Evolutionary conservation across 1,140 invertebrate genomes (phyloP).

Genomic region (Plodia interpunctella): DNA sequence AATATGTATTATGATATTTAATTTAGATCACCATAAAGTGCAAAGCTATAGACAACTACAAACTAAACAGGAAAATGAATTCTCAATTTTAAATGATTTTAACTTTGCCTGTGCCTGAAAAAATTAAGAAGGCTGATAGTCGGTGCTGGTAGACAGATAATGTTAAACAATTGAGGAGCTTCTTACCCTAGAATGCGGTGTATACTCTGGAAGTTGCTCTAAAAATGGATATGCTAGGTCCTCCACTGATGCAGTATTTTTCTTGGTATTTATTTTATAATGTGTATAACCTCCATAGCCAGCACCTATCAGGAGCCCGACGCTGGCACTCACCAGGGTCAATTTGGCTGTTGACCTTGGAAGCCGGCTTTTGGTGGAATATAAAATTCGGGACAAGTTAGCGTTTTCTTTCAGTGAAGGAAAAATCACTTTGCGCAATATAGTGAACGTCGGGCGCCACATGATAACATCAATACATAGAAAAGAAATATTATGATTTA

Average conservation of each 20-base stretch:
- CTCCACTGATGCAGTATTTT: conserved; percentile 28
- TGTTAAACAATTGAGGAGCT: background rate
- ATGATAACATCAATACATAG: conserved; percentile 32
- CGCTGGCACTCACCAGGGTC: conserved; percentile 66
- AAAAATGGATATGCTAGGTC: conserved; percentile 56
- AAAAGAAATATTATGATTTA: background rate
- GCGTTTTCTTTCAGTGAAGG: conserved; percentile 50
- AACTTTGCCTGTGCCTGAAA: too few relatives aligned
- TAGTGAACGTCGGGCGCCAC: conserved; percentile 56
- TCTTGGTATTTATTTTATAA: conserved; percentile 67
- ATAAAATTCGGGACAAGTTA: conserved; percentile 40
- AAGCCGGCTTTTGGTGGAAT: conserved; percentile 53
- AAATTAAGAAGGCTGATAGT: too few relatives aligned
- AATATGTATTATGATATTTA: too few relatives aligned
- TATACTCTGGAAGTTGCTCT: conserved; percentile 50
- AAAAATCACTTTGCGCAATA: conserved; percentile 50
- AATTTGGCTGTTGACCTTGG: conserved; percentile 59
- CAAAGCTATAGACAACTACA: too few relatives aligned
- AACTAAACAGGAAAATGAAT: too few relatives aligned
- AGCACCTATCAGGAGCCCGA: conserved; percentile 65
- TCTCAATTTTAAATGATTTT: too few relatives aligned
- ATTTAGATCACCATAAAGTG: too few relatives aligned
- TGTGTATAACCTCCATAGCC: conserved; percentile 74
- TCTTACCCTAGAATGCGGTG: conserved; percentile 62
- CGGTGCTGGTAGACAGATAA: too few relatives aligned